These are phyloP conservation scores for Nesoenas mayeri DNA, from an alignment of 2,113 vertebrate genomes.

Conservation along the genomic window DNA sequence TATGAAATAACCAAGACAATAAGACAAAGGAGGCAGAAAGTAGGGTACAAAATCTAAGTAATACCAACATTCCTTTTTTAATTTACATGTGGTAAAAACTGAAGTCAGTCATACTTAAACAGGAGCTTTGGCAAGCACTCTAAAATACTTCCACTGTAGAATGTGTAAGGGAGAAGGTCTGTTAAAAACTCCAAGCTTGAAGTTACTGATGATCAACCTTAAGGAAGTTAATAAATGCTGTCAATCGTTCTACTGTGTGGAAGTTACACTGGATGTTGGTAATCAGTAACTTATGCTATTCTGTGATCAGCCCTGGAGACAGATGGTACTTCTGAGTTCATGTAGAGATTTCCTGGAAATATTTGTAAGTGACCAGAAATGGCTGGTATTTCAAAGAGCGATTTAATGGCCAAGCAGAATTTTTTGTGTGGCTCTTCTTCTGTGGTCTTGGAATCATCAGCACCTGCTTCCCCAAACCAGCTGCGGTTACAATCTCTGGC, in stretches of 20 bases:
- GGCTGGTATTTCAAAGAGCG: background rate
- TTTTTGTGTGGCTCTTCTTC: background rate
- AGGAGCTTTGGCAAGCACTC: background rate
- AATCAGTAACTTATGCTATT: background rate
- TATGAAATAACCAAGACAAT: background rate
- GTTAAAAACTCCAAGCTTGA: background rate
- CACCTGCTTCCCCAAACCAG: background rate
- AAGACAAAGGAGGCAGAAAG: background rate
- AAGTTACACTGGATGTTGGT: background rate
- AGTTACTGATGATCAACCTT: slow-evolving; percentile 6
- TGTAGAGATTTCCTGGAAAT: slow-evolving; percentile 23
- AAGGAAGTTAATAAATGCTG: slow-evolving; percentile 28
- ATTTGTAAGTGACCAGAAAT: slow-evolving; percentile 6
- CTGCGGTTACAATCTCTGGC: background rate
- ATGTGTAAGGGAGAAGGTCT: background rate
- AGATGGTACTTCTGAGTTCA: background rate
- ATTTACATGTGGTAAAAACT: background rate
- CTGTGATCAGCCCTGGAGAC: background rate
- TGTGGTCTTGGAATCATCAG: background rate
- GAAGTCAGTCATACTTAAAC: background rate
- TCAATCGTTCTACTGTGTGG: background rate
- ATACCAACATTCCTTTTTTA: background rate
- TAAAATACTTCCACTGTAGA: background rate
- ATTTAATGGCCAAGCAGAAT: background rate
- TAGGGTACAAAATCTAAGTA: background rate